Base-by-base conservation (phyloP, 2,113 vertebrate species). In the Isichthys henryi region DNA sequence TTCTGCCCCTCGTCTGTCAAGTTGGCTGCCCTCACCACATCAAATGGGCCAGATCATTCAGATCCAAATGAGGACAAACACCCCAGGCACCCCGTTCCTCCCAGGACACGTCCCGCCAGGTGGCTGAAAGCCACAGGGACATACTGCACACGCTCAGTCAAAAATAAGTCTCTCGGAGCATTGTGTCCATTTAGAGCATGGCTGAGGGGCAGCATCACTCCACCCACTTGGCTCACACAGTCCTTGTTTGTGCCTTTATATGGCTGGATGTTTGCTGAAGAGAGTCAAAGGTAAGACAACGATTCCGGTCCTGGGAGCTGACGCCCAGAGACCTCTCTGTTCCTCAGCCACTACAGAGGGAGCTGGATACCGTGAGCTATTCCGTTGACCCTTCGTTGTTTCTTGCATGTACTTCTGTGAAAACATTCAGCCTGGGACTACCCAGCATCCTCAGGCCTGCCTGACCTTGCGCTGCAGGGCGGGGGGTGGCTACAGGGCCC, bases 131-230 rank as follows among this genome's bases (percentile, higher is more conserved):
- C 86, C 52, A 86, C 49, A 19, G 82, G 49, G 27, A n/a, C 27
- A 86, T 31, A 53, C 21, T 52, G 90, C 62, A 27, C 50, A 58
- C 70, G 80, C 80, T 62, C 80, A 87, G 35, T 39, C 10, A 90
- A 89, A 87, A 88, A 91, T 91, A 90, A 88, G 89, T 48, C 86
- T 89, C 88, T 27, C 15, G 23, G 27, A 27, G 46, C 27, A 86
- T 50, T 86, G 27, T 17, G 49, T 52, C 21, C 48, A n/a, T 86
- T 31, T 50, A 35, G 27, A 86, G 49, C 11, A 49, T 31, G 45
- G 19, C 80, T 83, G 21, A 46, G 35, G 35, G 35, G 80, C 80
- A 46, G 13, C 39, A 46, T 43, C 80, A 70, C 62, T 0, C 27
- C 62, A 27, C 62, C 62, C 62, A 70, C 27, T 27, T 70, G 62